Evolutionary conservation across 2,888 invertebrate species (phyloP), one percentile per base, ranked within the genome.

Genomic region (Trichopria drosophilae): DNA sequence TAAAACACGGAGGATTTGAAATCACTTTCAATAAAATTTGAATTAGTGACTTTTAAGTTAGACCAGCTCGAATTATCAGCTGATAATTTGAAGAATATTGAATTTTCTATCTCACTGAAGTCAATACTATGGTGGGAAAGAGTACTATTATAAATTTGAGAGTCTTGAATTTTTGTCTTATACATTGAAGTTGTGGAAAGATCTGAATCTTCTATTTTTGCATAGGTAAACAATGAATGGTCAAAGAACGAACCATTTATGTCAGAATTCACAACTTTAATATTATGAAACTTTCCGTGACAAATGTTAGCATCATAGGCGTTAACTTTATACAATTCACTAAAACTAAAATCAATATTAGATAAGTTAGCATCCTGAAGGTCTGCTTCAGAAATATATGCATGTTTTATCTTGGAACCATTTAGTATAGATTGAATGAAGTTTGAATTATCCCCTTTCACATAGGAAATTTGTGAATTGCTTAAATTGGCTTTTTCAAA

Each of bases 51-150:
- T 48, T 48, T 48, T 48, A 48, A 48, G 41, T 48, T 48, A 41
- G 48, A 48, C 48, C 48, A 48, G 20, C 48, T 48, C 48, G 48
- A 48, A 48, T 48, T 48, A 48, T 48, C 48, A 41, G 48, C 48
- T 48, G 41, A 41, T 48, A 48, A 48, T 41, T 48, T 48, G 41
- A 48, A 48, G 48, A 48, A 48, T 48, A 41, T 48, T 48, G 48
- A 48, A 48, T 48, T 48, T 48, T 48, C 48, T 48, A 48, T 48
- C 41, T 48, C 48, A 48, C 48, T 48, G 48, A 41, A 48, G 41
- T 48, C 48, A 48, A 48, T 48, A 41, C 41, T 48, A 48, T 48
- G 48, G 48, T 23, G 48, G 41, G 41, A 48, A 48, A 48, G 41
- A 19, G 48, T 48, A 48, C 48, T 48, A 41, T 48, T 48, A 48